Evolutionary conservation across 2,888 invertebrate species (phyloP), one percentile per base, ranked within the genome.

Genomic region (Aethes cnicana): DNA sequence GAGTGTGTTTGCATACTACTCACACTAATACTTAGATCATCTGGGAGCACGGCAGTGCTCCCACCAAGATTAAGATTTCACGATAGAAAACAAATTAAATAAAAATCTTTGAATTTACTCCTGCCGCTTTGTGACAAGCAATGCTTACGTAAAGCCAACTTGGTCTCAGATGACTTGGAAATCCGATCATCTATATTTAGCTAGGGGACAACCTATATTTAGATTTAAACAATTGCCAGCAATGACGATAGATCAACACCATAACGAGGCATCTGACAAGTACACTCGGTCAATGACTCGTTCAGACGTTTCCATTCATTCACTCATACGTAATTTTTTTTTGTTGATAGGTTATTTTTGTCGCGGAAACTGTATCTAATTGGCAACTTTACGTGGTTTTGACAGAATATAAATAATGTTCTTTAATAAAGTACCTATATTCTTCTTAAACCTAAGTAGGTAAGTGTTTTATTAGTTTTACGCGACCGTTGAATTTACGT

Each of bases 201-300:
- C 43, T 25, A 21, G 21, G 28, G 43, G 36, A 36, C 43, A 21
- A 16, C 26, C 23, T 37, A 44, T 43, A 23, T 37, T 17, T 50
- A 50, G 30, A 32, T 28, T 20, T 18, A 37, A 42, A 50, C 36
- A 35, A 36, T 36, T 25, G 14, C 14, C 14, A 5, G 32, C 17
- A 12, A 32, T 37, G 36, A 37, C 46, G 18, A 46, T 39, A 25
- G 37, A 18, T 11, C 23, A 46, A 46, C 18, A 2, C 26, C 39
- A 52, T 46, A 46, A 46, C 39, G 46, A n/a, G 32, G 44, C 33
- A 46, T 46, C 39, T 46, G 52, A 21, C 52, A 50, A 42, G 35
- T 21, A 36, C 17, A 16, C 7, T 17, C 44, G 36, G 52, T 46
- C 44, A 25, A 37, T 52, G 52, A 52, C 52, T 23, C 14, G 32